Conservation (phyloP, 2,797 vertebrate genomes). For the Apodemus agrarius region DNA sequence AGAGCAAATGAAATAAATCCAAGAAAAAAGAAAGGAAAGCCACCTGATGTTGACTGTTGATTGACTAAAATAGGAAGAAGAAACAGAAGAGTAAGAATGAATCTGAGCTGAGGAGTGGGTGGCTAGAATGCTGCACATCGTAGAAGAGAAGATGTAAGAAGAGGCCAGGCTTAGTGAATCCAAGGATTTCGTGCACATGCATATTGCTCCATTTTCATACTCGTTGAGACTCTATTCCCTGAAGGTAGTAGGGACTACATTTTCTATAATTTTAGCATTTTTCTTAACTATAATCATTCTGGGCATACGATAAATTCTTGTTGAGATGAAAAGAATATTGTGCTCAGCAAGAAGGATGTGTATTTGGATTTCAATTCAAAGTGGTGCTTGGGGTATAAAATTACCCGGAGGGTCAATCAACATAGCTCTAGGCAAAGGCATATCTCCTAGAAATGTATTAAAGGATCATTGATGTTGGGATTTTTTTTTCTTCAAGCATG, state of each 20-base stretch:
- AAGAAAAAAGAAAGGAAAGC: background rate
- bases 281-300: constrained; percentile 20
- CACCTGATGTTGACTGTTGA: background rate
- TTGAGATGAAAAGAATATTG: constrained; percentile 55
- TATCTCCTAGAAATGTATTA: constrained; percentile 77
- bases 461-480: constrained; percentile 70
- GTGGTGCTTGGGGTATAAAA: constrained; percentile 65
- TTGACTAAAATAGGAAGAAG: background rate
- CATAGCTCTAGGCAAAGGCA: constrained; percentile 71
- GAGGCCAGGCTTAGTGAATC: background rate
- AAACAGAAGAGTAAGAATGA: background rate
- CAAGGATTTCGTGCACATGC: background rate
- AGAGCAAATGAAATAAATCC: background rate
- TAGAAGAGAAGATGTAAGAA: background rate
- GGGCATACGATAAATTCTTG: constrained; percentile 40
- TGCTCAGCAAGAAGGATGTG: constrained; percentile 57
- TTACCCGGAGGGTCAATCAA: constrained; percentile 76
- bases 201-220: background rate
- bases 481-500: constrained; percentile 70
- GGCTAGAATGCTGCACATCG: background rate
- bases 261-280: constrained; percentile 54
- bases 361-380: constrained; percentile 71
- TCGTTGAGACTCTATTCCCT: background rate
- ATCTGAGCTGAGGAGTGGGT: background rate
- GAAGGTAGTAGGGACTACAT: background rate